A percentile compares a stretch with the other conserved stretches of the same genome.
Conservation (phyloP, 2,113 vertebrate genomes). For the Gymnarchus niloticus region DNA sequence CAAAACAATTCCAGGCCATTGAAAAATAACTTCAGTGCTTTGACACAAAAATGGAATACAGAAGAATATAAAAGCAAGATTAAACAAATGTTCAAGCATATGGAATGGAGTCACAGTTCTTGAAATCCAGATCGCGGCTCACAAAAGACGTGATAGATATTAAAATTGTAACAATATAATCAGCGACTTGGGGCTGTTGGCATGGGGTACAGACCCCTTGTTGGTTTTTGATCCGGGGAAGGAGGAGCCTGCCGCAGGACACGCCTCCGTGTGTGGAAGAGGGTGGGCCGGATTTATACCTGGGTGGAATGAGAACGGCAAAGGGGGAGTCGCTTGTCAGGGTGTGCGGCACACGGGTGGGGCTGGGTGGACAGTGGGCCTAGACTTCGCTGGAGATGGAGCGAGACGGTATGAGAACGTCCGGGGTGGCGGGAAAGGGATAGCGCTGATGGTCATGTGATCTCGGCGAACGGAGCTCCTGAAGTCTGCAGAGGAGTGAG, state of each 20-base stretch:
- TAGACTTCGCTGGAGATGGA: conserved; percentile 73
- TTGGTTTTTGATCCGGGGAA: background rate
- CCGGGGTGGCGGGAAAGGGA: conserved; percentile 68
- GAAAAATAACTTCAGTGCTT: background rate
- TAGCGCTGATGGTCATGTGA: conserved; percentile 76
- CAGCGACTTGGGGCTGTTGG: background rate
- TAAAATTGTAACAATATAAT: background rate
- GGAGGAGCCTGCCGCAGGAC: background rate
- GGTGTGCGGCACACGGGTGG: conserved; percentile 47
- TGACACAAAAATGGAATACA: background rate
- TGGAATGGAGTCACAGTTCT: conserved; percentile 13
- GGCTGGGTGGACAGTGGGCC: conserved; percentile 51
- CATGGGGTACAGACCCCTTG: background rate
- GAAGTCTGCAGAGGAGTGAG: conserved; percentile 63
- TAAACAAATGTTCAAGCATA: background rate
- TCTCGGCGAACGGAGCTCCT: conserved; percentile 68
- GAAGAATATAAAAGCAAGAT: background rate
- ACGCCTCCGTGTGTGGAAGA: background rate
- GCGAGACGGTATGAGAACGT: conserved; percentile 69
- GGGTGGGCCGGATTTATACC: conserved; percentile 46
- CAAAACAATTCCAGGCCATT: background rate
- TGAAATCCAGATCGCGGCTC: background rate
- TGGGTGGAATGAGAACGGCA: conserved; percentile 60
- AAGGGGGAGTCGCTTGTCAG: conserved; percentile 41
- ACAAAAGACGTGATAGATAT: background rate